Evolutionary conservation across 2,888 invertebrate genomes (phyloP), one percentile per base, ranked within the genome.

Genomic region (Margaritifera margaritifera): DNA sequence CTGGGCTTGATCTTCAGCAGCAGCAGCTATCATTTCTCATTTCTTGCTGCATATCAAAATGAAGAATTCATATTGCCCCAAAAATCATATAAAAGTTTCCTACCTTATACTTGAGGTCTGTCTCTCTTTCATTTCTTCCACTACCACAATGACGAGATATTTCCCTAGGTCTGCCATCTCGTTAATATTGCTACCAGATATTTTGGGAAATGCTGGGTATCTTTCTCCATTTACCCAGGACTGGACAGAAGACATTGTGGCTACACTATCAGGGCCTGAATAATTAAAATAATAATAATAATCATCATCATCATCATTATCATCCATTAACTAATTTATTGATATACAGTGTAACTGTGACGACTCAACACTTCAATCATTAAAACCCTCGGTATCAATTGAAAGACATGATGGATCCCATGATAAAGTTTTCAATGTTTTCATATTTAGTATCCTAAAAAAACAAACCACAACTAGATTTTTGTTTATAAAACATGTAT

Each of bases 221-320:
- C 97, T 92, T 89, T 98, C 97, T 22, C 94, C 93, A 86, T 96
- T 95, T 31, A 98, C 93, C 96, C 97, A 98, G 77, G 93, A 93
- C 80, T 94, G 93, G 79, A 98, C 91, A 27, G 78, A 80, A 6
- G 75, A 75, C 69, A 85, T 85, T 19, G 84, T 81, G 2, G 77
- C 75, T 11, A 82, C 63, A 31, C 77, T 81, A 67, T 77, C 77
- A 1, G 78, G 71, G 25, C 82, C 85, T 85, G 72, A 1, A 67
- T 56, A 59, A 22, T 11, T 42, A 42, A 42, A 42, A 42, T 42
- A 15, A 42, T 42, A 42, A 24, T 62, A 15, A 22, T 62, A 22
- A 53, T 25, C 24, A 42, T 42, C 11, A 42, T 42, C 1, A 42
- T 42, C 11, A 42, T 42, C 42, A 0, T 1, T 27, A 27, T 27